Evolutionary conservation across 2,888 invertebrate species (phyloP).

Genomic region (Hemicrepidius hirtus): DNA sequence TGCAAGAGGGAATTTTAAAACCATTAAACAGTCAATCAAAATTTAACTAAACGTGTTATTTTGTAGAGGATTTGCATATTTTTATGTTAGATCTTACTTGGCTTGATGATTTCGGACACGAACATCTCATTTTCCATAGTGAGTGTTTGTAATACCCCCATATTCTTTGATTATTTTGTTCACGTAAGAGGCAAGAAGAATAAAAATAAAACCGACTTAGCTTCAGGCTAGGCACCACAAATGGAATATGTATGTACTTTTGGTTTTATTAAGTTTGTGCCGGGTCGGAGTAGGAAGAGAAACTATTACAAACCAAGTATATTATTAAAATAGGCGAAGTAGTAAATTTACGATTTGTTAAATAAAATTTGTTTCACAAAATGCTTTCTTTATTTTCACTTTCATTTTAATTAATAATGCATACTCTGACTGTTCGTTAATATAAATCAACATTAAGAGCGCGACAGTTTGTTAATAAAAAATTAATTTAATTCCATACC

Average conservation of each 20-base stretch:
- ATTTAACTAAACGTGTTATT: constrained; percentile 54
- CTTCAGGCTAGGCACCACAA: constrained; percentile 17
- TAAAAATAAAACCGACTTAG: constrained; percentile 26
- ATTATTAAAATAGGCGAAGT: neutral
- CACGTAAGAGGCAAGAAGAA: constrained; percentile 39
- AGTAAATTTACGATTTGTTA: constrained; percentile 22
- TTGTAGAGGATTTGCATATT: constrained; percentile 57
- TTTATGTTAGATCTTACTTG: constrained; percentile 40
- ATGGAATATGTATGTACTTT: constrained; percentile 28
- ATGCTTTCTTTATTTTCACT: constrained; percentile 33
- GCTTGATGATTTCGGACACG: constrained; percentile 48
- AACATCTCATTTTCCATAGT: constrained; percentile 45
- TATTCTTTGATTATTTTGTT: constrained; percentile 42
- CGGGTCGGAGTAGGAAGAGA: neutral
- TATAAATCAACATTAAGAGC: constrained; percentile 24
- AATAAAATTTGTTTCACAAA: constrained; percentile 4
- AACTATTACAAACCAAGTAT: neutral
- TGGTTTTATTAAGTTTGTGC: constrained; percentile 19
- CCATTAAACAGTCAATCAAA: constrained; percentile 60
- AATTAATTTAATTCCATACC: constrained; percentile 17
- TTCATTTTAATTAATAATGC: constrained; percentile 33
- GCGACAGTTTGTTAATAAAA: constrained; percentile 26
- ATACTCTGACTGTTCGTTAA: neutral
- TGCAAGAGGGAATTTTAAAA: constrained; percentile 40
- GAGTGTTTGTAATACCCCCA: constrained; percentile 41